phyloP scores from a whole-genome alignment of 2,888 invertebrate genomes.

The Drosophila anceps region DNA sequence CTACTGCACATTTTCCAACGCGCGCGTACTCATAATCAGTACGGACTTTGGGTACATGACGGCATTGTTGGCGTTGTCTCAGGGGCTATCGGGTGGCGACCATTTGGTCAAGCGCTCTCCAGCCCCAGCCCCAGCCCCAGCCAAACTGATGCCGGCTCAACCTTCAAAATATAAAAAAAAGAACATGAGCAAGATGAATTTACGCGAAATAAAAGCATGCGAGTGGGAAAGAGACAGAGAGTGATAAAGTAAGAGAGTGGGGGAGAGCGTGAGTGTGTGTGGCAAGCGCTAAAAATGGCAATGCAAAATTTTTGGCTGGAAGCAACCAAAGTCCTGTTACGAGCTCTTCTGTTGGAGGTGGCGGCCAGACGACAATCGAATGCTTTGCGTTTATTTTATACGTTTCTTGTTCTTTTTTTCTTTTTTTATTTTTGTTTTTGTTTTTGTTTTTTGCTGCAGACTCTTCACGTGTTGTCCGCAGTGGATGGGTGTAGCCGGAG shows the following conservation, averaged over 20 bases:
- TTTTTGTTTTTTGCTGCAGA: slow-evolving; percentile 14
- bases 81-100: slow-evolving; percentile 78
- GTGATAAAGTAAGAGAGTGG: neutral
- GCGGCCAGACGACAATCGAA: slow-evolving; percentile 75
- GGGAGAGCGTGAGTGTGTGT: slow-evolving; percentile 4
- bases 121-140: slow-evolving; percentile 16
- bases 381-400: slow-evolving; percentile 55
- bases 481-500: neutral
- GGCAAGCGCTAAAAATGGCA: slow-evolving; percentile 76
- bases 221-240: neutral
- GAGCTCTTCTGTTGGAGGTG: slow-evolving; percentile 22
- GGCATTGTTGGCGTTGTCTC: slow-evolving; percentile 59
- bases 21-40: slow-evolving; percentile 78
- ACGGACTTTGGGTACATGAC: slow-evolving; percentile 30
- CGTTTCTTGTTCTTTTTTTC: slow-evolving; percentile 24
- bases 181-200: slow-evolving; percentile 65
- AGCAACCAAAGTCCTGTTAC: slow-evolving; percentile 46
- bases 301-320: slow-evolving; percentile 61
- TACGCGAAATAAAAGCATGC: slow-evolving; percentile 69
- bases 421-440: slow-evolving; percentile 7
- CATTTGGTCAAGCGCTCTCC: slow-evolving; percentile 75
- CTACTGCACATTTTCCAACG: slow-evolving; percentile 70
- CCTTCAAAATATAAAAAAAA: slow-evolving; percentile 9
- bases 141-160: neutral
- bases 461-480: slow-evolving; percentile 30